Conservation (phyloP, 2,888 invertebrate species). For the Clusia tigrina region DNA sequence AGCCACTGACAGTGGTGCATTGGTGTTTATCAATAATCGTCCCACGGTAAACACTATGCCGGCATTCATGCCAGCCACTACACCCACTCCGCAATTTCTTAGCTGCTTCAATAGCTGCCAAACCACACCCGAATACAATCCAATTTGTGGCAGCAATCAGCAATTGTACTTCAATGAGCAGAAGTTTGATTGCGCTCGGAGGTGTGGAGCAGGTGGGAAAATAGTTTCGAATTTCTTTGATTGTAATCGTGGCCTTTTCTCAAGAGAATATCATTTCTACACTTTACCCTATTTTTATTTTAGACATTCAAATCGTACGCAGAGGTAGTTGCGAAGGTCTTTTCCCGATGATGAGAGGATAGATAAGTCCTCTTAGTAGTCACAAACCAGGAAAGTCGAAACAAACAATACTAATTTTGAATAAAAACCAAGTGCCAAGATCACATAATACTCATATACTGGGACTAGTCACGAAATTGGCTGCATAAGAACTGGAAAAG, state of each 20-base stretch:
- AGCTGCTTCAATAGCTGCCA: conserved; percentile 55
- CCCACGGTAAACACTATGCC: conserved; percentile 41
- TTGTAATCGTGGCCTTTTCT: no score
- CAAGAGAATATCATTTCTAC: background rate
- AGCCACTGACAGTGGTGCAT: conserved; percentile 20
- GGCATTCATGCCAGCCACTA: conserved; percentile 39
- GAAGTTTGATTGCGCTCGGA: conserved; percentile 57
- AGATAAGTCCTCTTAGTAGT: background rate
- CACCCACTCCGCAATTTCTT: conserved; percentile 44
- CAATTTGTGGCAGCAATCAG: conserved; percentile 59
- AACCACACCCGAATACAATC: conserved; percentile 61
- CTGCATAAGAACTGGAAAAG: no score
- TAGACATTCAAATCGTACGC: conserved; percentile 57
- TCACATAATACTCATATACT: no score
- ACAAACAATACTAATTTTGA: background rate
- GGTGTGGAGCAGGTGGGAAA: conserved; percentile 59
- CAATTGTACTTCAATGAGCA: conserved; percentile 56
- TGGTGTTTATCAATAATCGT: conserved; percentile 52
- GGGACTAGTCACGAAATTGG: no score
- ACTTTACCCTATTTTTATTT: conserved; percentile 21
- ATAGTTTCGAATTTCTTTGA: background rate
- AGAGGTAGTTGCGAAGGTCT: conserved; percentile 56
- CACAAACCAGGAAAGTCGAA: background rate
- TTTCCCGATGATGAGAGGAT: conserved; percentile 55
- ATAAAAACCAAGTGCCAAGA: no score